phyloP scores from a whole-genome alignment of 2,113 vertebrate species.

The Genyomyrus donnyi region DNA sequence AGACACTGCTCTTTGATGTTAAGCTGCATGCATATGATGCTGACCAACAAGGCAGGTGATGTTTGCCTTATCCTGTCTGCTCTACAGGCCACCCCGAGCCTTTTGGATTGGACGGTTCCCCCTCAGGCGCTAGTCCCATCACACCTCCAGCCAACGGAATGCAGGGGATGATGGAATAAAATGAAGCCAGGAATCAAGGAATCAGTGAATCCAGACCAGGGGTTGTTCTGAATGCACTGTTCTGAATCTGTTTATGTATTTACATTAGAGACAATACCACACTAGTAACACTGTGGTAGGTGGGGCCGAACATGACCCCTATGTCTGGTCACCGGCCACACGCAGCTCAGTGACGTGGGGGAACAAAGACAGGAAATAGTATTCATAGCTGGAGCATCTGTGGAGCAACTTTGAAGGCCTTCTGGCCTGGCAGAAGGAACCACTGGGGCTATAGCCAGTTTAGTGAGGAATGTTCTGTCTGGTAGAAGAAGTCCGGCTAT shows the following conservation, averaged over 20 bases:
- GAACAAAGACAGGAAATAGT: not conserved
- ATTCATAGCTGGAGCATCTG: not conserved
- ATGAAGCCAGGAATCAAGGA: not conserved
- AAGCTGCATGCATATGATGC: not conserved
- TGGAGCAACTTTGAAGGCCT: not conserved
- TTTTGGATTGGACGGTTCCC: not conserved
- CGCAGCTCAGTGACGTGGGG: not conserved
- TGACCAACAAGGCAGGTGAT: not conserved
- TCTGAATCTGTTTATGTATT: slow-evolving; percentile 15
- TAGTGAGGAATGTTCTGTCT: not conserved
- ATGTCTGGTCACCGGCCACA: not conserved
- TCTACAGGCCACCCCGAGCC: not conserved
- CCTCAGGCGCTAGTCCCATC: not conserved
- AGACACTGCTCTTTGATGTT: not conserved
- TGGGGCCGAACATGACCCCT: not conserved
- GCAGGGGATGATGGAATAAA: not conserved
- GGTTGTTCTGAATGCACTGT: not conserved
- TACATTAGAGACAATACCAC: not conserved
- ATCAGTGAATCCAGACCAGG: not conserved
- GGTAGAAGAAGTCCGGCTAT: not conserved
- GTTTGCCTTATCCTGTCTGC: not conserved
- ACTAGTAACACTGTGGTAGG: not conserved
- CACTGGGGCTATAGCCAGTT: not conserved
- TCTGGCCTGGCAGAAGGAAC: too few species aligned
- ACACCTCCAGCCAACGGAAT: not conserved